phyloP scores from a whole-genome alignment of 2,888 invertebrate genomes.

The Drosophila lutescens region DNA sequence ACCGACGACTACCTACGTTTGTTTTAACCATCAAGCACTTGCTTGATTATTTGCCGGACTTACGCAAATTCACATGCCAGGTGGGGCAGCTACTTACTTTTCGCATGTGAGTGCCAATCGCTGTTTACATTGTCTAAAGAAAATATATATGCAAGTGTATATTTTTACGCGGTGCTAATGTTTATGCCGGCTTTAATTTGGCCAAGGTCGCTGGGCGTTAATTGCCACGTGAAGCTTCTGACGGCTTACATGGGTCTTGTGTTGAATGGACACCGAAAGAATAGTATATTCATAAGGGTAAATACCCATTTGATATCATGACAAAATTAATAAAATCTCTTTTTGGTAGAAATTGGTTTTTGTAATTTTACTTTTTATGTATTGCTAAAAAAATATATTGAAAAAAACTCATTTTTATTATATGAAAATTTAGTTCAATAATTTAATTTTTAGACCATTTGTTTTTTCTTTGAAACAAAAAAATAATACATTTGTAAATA shows the following conservation, averaged over 20 bases:
- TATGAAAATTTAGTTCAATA: too few relatives aligned
- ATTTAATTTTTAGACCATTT: too few relatives aligned
- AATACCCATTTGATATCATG: too few relatives aligned
- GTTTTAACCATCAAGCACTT: constrained; percentile 44
- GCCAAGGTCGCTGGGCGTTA: constrained; percentile 53
- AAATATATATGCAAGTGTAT: constrained; percentile 14
- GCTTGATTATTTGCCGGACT: constrained; percentile 49
- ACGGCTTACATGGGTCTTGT: constrained; percentile 26
- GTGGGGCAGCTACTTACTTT: constrained; percentile 31
- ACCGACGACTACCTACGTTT: constrained; percentile 25
- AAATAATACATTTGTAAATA: too few relatives aligned
- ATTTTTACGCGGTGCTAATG: constrained; percentile 23
- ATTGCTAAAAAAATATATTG: too few relatives aligned
- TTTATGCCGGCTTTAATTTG: constrained; percentile 47
- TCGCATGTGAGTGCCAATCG: constrained; percentile 35
- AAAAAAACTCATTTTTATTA: too few relatives aligned
- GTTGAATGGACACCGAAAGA: background rate
- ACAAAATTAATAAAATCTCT: too few relatives aligned
- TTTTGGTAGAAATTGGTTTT: too few relatives aligned
- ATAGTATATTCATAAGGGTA: background rate
- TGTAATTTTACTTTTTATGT: too few relatives aligned
- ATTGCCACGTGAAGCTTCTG: constrained; percentile 22
- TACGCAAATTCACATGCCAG: constrained; percentile 59
- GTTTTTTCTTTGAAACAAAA: too few relatives aligned
- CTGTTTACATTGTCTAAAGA: constrained; percentile 47